phyloP scores from a whole-genome alignment of 1,140 invertebrate species.

The Drosophila ohnishii region DNA sequence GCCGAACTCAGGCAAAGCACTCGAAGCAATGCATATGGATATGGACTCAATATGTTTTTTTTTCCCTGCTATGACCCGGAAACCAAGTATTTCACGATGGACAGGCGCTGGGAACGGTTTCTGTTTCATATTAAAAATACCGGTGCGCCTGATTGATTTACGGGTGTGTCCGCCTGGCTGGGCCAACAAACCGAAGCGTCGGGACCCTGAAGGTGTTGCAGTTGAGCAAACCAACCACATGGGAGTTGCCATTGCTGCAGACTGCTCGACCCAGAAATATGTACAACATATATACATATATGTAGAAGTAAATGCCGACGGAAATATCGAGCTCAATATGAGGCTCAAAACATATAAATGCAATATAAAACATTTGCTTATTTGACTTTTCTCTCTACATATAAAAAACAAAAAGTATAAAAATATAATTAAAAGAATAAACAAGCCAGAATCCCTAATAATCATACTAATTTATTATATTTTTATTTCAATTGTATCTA shows the following conservation, averaged over 20 bases:
- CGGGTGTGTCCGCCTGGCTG: constrained; percentile 48
- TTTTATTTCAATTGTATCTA: not conserved
- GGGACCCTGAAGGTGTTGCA: constrained; percentile 43
- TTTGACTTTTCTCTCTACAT: not conserved
- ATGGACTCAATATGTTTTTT: not conserved
- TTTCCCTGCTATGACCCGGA: constrained; percentile 12
- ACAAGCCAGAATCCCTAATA: not conserved
- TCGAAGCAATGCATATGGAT: constrained; percentile 30
- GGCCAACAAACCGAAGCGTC: constrained; percentile 25
- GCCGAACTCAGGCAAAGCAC: not conserved
- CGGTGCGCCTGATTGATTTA: constrained; percentile 73
- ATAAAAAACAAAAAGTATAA: not conserved
- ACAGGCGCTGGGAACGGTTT: constrained; percentile 14
- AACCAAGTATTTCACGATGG: constrained; percentile 8
- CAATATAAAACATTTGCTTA: not conserved
- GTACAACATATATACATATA: not conserved
- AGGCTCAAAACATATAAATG: not conserved
- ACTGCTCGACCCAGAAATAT: not conserved
- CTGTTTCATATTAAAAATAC: constrained; percentile 68
- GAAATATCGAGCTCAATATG: not conserved
- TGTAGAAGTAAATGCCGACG: not conserved
- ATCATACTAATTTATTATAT: not conserved
- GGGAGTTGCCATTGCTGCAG: constrained; percentile 13
- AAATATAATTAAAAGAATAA: not conserved
- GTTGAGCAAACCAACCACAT: constrained; percentile 2